Conservation (phyloP, 1,140 invertebrate species). For the Aphaenogaster floridana region DNA sequence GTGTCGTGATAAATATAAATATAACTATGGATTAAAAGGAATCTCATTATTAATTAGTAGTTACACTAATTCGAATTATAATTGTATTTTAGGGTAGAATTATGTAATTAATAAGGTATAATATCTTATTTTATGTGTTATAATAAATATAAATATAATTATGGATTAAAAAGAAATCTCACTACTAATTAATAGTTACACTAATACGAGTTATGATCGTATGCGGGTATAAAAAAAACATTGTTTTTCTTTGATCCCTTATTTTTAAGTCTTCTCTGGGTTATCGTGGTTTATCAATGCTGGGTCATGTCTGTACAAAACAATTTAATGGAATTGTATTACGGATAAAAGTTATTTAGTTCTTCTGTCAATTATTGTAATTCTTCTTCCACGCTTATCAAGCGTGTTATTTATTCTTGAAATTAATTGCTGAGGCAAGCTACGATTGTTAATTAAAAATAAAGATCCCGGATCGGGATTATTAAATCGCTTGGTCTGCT, state of each 20-base stretch:
- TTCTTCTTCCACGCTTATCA: not conserved
- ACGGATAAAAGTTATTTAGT: slow-evolving; percentile 12
- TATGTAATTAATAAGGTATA: not conserved
- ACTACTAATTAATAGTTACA: not conserved
- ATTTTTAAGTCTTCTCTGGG: not conserved
- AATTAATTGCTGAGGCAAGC: not conserved
- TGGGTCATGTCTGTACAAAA: not conserved
- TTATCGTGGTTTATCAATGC: slow-evolving; percentile 14
- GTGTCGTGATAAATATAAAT: no score
- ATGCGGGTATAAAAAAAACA: not conserved
- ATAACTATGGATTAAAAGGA: not conserved
- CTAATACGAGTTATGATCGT: not conserved
- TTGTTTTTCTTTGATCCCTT: not conserved
- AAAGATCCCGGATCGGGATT: not conserved
- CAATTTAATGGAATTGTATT: not conserved
- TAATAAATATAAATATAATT: not conserved
- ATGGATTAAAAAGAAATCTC: not conserved
- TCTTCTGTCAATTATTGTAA: not conserved
- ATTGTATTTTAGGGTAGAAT: not conserved
- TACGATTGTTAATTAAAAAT: not conserved
- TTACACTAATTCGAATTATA: not conserved
- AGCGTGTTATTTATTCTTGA: not conserved
- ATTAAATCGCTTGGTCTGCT: not conserved
- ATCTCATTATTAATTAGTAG: not conserved
- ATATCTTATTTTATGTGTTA: not conserved